These are phyloP conservation scores for Resseliella maxima DNA, from an alignment of 2,888 invertebrate genomes.

Conservation along the genomic window DNA sequence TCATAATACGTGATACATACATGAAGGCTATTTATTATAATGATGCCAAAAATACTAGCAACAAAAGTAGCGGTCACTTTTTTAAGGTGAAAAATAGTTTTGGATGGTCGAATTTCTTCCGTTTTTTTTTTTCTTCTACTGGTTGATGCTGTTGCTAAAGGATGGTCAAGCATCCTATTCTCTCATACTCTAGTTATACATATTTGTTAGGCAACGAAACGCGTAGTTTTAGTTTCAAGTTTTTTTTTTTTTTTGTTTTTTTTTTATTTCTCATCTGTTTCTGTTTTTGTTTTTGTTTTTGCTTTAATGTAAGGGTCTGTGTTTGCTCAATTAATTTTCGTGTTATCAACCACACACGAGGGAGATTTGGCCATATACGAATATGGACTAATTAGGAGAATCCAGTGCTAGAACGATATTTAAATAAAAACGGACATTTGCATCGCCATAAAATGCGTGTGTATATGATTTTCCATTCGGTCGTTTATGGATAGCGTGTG, in stretches of 20 bases:
- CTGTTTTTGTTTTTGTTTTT: no score
- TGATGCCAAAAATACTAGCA: conserved; percentile 41
- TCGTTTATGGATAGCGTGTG: conserved; percentile 28
- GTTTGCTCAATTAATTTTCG: conserved; percentile 55
- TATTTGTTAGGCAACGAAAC: neutral
- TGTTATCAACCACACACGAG: conserved; percentile 53
- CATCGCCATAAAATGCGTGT: conserved; percentile 45
- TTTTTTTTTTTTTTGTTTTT: conserved; percentile 15
- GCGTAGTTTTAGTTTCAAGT: conserved; percentile 37
- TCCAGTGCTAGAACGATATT: neutral
- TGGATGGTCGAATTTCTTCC: conserved; percentile 46
- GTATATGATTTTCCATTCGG: conserved; percentile 48
- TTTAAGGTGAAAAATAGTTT: conserved; percentile 55
- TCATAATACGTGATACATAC: conserved; percentile 41
- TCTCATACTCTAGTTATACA: neutral
- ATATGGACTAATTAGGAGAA: conserved; percentile 49
- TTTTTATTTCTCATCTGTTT: no score
- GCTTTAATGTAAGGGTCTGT: conserved; percentile 54
- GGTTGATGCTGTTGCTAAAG: neutral
- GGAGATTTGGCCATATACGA: conserved; percentile 3
- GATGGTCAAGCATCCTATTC: neutral
- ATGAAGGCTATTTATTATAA: conserved; percentile 54
- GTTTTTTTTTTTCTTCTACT: neutral
- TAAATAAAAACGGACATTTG: conserved; percentile 55
- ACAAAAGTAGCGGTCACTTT: conserved; percentile 42